These are phyloP conservation scores for Tenodera sinensis DNA, from an alignment of 2,888 invertebrate genomes.

Conservation along the genomic window DNA sequence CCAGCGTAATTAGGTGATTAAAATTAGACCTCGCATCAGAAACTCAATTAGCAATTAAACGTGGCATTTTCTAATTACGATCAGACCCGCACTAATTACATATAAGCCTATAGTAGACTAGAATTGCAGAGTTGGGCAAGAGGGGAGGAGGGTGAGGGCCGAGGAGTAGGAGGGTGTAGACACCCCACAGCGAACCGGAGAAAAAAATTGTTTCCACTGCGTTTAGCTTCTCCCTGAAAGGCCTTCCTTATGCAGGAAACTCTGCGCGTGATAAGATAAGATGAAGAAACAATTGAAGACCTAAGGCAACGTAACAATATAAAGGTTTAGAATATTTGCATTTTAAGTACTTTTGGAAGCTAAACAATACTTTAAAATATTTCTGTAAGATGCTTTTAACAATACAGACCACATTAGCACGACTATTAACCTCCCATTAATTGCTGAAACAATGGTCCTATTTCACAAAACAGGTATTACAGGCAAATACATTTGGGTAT, in stretches of 20 bases:
- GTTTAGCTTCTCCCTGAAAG: background rate
- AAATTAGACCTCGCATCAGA: conserved; percentile 57
- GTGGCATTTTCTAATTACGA: conserved; percentile 58
- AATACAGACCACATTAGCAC: too few species aligned
- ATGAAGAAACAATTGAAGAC: background rate
- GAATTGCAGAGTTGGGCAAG: conserved; percentile 17
- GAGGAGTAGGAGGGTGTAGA: background rate
- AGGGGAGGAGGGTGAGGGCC: background rate
- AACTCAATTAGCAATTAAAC: conserved; percentile 59
- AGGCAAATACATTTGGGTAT: too few species aligned
- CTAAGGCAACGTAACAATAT: background rate
- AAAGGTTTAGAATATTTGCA: too few species aligned
- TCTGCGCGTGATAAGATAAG: background rate
- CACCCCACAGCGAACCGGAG: background rate
- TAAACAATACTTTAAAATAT: too few species aligned
- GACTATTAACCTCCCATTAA: too few species aligned
- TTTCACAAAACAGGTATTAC: too few species aligned
- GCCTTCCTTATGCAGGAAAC: background rate
- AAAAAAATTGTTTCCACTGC: background rate
- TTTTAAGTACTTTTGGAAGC: too few species aligned
- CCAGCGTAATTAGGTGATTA: conserved; percentile 53
- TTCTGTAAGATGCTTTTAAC: too few species aligned
- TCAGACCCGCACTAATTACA: conserved; percentile 23
- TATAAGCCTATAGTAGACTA: conserved; percentile 25
- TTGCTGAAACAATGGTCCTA: too few species aligned